These are phyloP conservation scores for Linurgus olivaceus DNA, from an alignment of 2,797 vertebrate genomes.

Conservation along the genomic window DNA sequence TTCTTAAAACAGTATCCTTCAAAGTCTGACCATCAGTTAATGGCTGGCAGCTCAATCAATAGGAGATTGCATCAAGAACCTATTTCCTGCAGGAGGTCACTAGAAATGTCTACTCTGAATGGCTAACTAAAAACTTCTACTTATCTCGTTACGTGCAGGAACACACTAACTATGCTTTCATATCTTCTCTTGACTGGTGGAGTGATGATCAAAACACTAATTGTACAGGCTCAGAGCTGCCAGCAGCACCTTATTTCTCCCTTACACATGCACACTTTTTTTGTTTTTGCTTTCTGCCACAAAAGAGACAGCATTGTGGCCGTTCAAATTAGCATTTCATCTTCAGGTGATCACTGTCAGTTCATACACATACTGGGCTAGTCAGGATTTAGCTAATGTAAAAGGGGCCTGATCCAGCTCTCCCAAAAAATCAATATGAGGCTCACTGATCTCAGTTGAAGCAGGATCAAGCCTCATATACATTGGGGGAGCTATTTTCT, in stretches of 20 bases:
- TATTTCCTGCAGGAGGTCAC: slow-evolving; percentile 50
- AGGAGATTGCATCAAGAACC: slow-evolving; percentile 69
- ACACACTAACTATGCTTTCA: not conserved
- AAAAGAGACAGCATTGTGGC: not conserved
- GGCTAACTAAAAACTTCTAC: slow-evolving; percentile 29
- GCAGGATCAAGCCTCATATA: not conserved
- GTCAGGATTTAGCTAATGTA: not conserved
- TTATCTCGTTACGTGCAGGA: slow-evolving; percentile 24
- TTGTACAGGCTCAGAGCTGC: not conserved
- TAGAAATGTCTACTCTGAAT: slow-evolving; percentile 48
- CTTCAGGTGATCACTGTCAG: not conserved
- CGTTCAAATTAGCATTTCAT: slow-evolving; percentile 11
- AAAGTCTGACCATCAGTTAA: slow-evolving; percentile 50
- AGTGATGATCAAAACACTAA: slow-evolving; percentile 49
- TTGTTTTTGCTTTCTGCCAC: not conserved
- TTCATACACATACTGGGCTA: not conserved
- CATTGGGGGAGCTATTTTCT: not conserved
- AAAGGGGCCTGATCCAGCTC: not conserved
- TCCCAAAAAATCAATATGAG: not conserved
- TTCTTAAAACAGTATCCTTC: slow-evolving; percentile 49
- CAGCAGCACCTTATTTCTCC: not conserved
- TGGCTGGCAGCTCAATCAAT: slow-evolving; percentile 60
- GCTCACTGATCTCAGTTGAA: not conserved
- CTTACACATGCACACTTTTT: not conserved
- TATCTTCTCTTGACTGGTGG: not conserved